These are phyloP conservation scores for Pseudomyrmex concolor DNA, from an alignment of 1,140 invertebrate species.

Conservation along the genomic window DNA sequence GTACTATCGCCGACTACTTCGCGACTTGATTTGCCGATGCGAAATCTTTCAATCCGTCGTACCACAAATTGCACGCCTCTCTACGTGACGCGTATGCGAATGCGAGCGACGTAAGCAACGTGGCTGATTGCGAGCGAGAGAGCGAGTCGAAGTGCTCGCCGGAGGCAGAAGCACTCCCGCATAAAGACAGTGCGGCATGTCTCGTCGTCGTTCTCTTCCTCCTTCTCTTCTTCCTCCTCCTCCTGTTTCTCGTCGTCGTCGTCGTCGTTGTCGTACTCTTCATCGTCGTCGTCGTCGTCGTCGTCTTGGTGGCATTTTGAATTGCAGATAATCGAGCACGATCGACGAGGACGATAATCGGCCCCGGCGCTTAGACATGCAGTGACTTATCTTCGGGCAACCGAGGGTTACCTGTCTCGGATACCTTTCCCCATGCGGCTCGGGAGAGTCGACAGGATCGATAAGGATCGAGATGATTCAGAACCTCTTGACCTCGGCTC, in stretches of 20 bases:
- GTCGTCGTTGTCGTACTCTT: conserved; percentile 1
- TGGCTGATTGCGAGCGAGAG: conserved; percentile 59
- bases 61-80: conserved; percentile 43
- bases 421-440: conserved; percentile 71
- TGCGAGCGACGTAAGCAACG: conserved; percentile 27
- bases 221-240: conserved; percentile 5
- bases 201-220: conserved; percentile 15
- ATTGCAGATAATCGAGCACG: conserved; percentile 78
- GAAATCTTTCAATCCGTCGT: conserved; percentile 60
- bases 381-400: conserved; percentile 74
- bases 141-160: conserved; percentile 18
- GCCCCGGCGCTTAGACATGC: conserved; percentile 75
- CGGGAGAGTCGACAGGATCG: conserved; percentile 66
- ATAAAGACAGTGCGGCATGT: conserved; percentile 54
- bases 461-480: conserved; percentile 72
- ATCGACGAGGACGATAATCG: conserved; percentile 75
- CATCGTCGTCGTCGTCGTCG: conserved; percentile 41
- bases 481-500: conserved; percentile 64
- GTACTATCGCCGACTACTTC: not conserved
- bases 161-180: conserved; percentile 66
- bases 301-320: conserved; percentile 72
- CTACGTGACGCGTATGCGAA: conserved; percentile 38
- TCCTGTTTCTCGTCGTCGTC: not conserved
- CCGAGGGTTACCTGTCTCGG: conserved; percentile 72
- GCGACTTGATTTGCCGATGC: conserved; percentile 26